These are phyloP conservation scores for Corbicula japonica DNA, from an alignment of 2,888 invertebrate genomes.

Conservation along the genomic window DNA sequence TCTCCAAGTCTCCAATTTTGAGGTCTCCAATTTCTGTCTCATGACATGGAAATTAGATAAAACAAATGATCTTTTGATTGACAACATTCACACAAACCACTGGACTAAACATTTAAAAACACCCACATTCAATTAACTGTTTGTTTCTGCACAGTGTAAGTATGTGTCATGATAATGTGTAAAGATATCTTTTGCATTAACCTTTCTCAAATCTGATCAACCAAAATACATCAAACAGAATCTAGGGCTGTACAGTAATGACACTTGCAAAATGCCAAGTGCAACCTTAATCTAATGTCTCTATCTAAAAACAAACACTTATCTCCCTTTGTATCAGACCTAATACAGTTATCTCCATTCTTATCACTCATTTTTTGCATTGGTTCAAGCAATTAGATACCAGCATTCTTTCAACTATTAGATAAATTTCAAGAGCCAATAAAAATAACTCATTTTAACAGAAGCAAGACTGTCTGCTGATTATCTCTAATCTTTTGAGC, in stretches of 20 bases:
- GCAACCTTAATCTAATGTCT: constrained; percentile 13
- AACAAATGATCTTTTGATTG: too few relatives aligned
- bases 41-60: too few relatives aligned
- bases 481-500: too few relatives aligned
- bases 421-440: constrained; percentile 40
- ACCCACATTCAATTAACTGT: not conserved
- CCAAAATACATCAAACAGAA: not conserved
- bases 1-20: too few relatives aligned
- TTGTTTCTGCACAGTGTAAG: not conserved
- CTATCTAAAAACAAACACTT: constrained; percentile 9
- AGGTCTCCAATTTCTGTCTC: too few relatives aligned
- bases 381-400: constrained; percentile 18
- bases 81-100: too few relatives aligned
- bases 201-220: not conserved
- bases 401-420: constrained; percentile 36
- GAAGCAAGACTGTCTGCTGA: constrained; percentile 18
- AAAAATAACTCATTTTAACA: constrained; percentile 39
- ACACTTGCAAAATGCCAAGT: not conserved
- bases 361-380: constrained; percentile 11
- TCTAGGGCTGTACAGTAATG: not conserved
- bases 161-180: not conserved
- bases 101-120: too few relatives aligned
- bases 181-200: constrained; percentile 1
- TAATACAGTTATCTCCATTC: constrained; percentile 21
- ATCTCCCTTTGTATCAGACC: constrained; percentile 18